Percentiles rank a stretch among this genome's conserved stretches.
Conservation (phyloP, 1,140 invertebrate genomes). For the Ceratina calcarata region DNA sequence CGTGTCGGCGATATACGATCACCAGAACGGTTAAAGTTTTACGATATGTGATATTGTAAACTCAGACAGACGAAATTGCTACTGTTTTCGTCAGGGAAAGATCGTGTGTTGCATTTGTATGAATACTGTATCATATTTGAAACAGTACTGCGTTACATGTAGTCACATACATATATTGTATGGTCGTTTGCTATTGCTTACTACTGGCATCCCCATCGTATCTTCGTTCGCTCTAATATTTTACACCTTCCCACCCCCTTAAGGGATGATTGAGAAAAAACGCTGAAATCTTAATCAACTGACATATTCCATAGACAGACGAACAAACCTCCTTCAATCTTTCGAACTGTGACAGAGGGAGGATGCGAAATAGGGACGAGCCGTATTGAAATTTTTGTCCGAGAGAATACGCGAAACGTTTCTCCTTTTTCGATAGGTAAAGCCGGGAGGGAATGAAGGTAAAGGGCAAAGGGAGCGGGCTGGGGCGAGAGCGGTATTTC, state of each 20-base stretch:
- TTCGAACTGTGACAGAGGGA: neutral
- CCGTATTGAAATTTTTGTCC: slow-evolving; percentile 75
- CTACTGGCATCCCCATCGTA: too few species aligned
- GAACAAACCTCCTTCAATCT: slow-evolving; percentile 44
- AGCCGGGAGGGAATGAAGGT: neutral
- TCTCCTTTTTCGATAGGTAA: slow-evolving; percentile 59
- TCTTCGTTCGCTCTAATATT: too few species aligned
- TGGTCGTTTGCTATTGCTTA: neutral
- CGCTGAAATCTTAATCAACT: neutral
- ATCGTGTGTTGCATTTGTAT: neutral
- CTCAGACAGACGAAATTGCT: slow-evolving; percentile 43
- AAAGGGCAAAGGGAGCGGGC: slow-evolving; percentile 25
- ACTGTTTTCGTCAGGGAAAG: neutral
- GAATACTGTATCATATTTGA: neutral
- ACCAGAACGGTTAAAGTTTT: slow-evolving; percentile 77
- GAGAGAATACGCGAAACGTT: slow-evolving; percentile 65
- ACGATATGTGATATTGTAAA: slow-evolving; percentile 68
- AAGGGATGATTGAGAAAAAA: too few species aligned
- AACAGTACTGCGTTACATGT: neutral
- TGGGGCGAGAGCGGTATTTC: slow-evolving; percentile 58
- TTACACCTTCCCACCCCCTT: too few species aligned
- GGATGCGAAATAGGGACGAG: neutral
- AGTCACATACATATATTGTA: neutral
- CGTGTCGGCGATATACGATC: slow-evolving; percentile 78
- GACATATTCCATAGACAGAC: neutral